Base-by-base conservation (phyloP, 2,113 vertebrate species). In the Melanostigma gelatinosum region DNA sequence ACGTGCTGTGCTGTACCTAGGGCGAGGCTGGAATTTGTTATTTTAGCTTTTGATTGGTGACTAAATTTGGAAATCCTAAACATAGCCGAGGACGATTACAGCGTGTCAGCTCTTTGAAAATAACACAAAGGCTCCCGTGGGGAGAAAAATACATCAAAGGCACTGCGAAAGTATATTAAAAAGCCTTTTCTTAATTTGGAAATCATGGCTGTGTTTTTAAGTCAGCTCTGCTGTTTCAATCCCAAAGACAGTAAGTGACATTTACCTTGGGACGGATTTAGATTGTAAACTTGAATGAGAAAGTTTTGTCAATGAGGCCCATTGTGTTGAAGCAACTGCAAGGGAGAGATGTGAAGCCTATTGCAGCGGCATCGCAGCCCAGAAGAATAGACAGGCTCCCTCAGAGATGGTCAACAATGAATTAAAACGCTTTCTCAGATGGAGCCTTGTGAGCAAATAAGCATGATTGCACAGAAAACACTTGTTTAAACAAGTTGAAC, bases 41-140 rank as follows among this genome's bases (percentile, higher is more conserved):
- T 79, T 87, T 82, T 64, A 58, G 57, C 48, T 71, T 87, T 36
- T 85, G 20, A 55, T 5, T 20, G 40, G 55, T 38, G 67, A 63
- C 54, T 54, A 66, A 11, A 50, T 54, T 44, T 79, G 44, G 16
- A 70, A 79, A 55, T 34, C 44, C 40, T 46, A 64, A 80, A 62
- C 20, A 52, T 32, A 70, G 64, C 32, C 15, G 60, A 38, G 2
- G 1, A 58, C 67, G 66, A 20, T 67, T 42, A 29, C 40, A 48
- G 71, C 29, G 40, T 54, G 42, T 29, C 24, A 73, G 29, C 64
- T 62, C 65, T 52, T 40, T 74, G 22, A 29, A 48, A 65, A 64
- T 54, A 38, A 63, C 34, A 38, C 24, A 69, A 69, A 54, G 67
- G 46, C 66, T 52, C 22, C 55, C 38, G 46, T 55, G 32, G 24